Base-by-base conservation (phyloP, 1,140 invertebrate species). In the Drosophila mayri region DNA sequence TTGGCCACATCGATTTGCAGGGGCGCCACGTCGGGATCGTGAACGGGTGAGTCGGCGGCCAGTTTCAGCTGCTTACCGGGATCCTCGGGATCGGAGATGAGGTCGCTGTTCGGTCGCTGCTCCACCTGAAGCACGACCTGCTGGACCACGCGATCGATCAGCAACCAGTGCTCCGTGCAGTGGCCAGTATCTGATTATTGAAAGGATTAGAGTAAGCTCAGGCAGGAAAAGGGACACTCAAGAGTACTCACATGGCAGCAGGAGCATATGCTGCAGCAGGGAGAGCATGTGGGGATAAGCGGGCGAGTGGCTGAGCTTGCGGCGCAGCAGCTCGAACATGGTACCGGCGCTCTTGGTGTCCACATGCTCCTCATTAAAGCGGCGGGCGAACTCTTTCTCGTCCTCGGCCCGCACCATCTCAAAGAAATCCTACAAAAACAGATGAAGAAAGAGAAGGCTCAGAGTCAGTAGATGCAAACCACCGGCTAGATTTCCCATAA, bases 391-490 rank as follows among this genome's bases (percentile, higher is more conserved):
- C 93, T 99, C 98, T 79, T 97, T 97, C 93, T 99, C 98, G 93
- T 99, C 99, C 93, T 99, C 98, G 87, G 96, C 97, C 59, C 98
- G 95, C 20, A 99, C 97, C 97, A 99, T 99, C 93, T 99, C 99
- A 94, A 99, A 99, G 93, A 99, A 99, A 92, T 99, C 98, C 92
- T 92, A 18, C 1, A 1, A 10, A 4, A 14, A 4, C 0, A 12
- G 1, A 1, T 3, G 0, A 22, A 25, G 11, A 8, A 8, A 8
- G 4, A 14, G 4, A 2, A 20, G 4, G 3, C 16, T 6, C 18
- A 20, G 4, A 12, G 10, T 7, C 1, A 4, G 2, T 10, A 18
- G 3, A 7, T 3, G 0, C 2, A 10, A 14, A 10, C 0, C 25
- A n/a, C n/a, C 25, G 1, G 7, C 1, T 9, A 1, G 2, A 3